Evolutionary conservation across 2,797 vertebrate species (phyloP).

Genomic region (Sciaenops ocellatus): DNA sequence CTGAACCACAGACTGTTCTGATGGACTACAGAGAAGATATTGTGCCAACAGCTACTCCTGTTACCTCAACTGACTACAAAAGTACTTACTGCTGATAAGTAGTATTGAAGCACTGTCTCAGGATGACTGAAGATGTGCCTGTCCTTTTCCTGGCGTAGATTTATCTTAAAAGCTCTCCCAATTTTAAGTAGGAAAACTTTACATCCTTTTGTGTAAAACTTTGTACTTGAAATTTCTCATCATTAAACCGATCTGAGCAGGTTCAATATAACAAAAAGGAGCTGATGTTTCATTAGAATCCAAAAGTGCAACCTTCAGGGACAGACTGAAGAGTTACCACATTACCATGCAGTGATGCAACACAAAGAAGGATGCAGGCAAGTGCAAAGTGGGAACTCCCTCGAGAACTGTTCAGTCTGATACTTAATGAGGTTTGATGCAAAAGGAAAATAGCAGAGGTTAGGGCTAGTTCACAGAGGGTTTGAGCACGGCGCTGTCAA

Average conservation of each 20-base stretch:
- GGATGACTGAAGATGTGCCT: not conserved
- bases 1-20: slow-evolving; percentile 8
- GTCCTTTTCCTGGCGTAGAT: not conserved
- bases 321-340: slow-evolving; percentile 29
- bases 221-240: slow-evolving; percentile 41
- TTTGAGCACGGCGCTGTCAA: slow-evolving; percentile 36
- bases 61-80: slow-evolving; percentile 35
- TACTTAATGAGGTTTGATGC: slow-evolving; percentile 56
- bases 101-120: slow-evolving; percentile 15
- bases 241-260: slow-evolving; percentile 31
- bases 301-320: slow-evolving; percentile 42
- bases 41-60: slow-evolving; percentile 4
- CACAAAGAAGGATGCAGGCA: slow-evolving; percentile 48
- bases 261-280: slow-evolving; percentile 40
- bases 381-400: slow-evolving; percentile 34
- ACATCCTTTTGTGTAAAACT: slow-evolving; percentile 37
- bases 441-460: slow-evolving; percentile 32
- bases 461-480: slow-evolving; percentile 34
- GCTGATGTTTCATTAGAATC: slow-evolving; percentile 39
- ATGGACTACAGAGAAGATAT: slow-evolving; percentile 13
- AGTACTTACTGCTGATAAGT: slow-evolving; percentile 6
- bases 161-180: not conserved
- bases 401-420: slow-evolving; percentile 32
- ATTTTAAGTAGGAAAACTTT: slow-evolving; percentile 20
- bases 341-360: slow-evolving; percentile 53